These are phyloP conservation scores for Gymnothorax reevesii DNA, from an alignment of 2,797 vertebrate species.

Conservation along the genomic window DNA sequence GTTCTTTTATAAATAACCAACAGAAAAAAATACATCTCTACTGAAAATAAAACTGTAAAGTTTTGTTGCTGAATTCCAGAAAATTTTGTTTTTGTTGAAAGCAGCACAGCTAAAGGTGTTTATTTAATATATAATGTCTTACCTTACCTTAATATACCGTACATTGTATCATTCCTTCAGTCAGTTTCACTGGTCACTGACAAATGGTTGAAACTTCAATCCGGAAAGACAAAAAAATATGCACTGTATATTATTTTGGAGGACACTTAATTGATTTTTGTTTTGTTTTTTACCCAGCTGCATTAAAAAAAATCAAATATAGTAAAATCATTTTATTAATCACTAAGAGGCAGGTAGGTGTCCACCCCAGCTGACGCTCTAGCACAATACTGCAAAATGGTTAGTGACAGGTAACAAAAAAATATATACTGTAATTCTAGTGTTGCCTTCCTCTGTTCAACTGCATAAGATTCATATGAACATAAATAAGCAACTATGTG, in stretches of 20 bases:
- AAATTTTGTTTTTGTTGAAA: conserved; percentile 81
- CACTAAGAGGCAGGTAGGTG: not conserved
- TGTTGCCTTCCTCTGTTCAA: not conserved
- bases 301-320: not conserved
- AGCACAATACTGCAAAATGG: not conserved
- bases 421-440: not conserved
- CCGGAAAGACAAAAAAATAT: conserved; percentile 12
- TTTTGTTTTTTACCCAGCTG: not conserved
- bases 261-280: conserved; percentile 20
- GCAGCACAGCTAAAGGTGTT: conserved; percentile 69
- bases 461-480: not conserved
- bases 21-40: conserved; percentile 56
- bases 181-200: conserved; percentile 58
- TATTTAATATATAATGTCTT: conserved; percentile 58
- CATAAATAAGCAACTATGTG: not conserved
- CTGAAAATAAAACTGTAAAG: conserved; percentile 63
- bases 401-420: not conserved
- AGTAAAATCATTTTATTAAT: not conserved
- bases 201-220: conserved; percentile 55
- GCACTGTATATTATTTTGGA: conserved; percentile 19
- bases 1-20: conserved; percentile 70
- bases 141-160: conserved; percentile 62
- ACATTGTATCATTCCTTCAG: conserved; percentile 68
- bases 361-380: not conserved
- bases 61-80: conserved; percentile 78